These are phyloP conservation scores for Lumbricus terrestris DNA, from an alignment of 2,888 invertebrate species.

Conservation along the genomic window DNA sequence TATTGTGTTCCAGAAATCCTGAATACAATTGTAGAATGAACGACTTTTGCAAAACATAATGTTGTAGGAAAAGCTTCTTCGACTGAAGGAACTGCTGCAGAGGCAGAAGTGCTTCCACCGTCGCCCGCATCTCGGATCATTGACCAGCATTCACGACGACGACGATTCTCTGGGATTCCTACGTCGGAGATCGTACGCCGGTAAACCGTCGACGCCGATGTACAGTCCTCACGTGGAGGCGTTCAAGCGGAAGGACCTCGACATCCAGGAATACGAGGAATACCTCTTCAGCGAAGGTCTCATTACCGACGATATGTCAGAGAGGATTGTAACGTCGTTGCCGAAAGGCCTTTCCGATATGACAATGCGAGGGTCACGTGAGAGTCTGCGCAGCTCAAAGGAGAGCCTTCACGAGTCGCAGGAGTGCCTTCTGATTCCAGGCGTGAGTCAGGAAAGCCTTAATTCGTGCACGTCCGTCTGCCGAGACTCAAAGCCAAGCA, in stretches of 20 bases:
- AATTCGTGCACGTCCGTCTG: neutral
- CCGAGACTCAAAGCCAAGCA: neutral
- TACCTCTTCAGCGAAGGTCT: conserved; percentile 42
- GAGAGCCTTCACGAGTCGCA: conserved; percentile 30
- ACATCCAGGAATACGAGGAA: conserved; percentile 44
- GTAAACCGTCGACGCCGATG: conserved; percentile 54
- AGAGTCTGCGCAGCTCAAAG: conserved; percentile 33
- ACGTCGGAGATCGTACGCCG: conserved; percentile 42
- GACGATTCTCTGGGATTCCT: conserved; percentile 69
- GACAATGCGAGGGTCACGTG: conserved; percentile 33
- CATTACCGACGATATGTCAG: conserved; percentile 48
- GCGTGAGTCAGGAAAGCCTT: neutral
- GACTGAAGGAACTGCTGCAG: neutral
- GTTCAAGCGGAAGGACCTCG: conserved; percentile 36
- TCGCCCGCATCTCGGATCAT: neutral
- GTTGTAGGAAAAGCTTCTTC: neutral
- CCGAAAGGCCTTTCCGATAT: conserved; percentile 40
- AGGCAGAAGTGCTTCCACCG: neutral
- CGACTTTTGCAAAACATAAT: neutral
- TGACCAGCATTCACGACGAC: conserved; percentile 66
- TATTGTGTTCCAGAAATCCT: neutral
- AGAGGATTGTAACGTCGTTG: conserved; percentile 45
- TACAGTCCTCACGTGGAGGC: conserved; percentile 35
- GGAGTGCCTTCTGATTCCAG: conserved; percentile 9
- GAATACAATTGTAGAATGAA: neutral